phyloP scores from a whole-genome alignment of 2,797 vertebrate genomes.

The Salarias fasciatus region DNA sequence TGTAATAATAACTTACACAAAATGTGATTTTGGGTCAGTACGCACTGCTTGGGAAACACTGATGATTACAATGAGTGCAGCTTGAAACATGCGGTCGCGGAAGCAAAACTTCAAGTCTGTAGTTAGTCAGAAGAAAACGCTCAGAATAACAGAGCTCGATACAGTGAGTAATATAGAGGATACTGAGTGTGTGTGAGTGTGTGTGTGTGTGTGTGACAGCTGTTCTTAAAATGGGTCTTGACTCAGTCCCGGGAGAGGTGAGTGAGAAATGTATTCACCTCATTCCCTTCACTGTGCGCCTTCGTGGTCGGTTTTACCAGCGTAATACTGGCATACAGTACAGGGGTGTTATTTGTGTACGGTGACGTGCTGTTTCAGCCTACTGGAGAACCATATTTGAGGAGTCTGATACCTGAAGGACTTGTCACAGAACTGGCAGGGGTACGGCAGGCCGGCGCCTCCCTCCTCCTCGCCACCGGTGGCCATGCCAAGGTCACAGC shows the following conservation, averaged over 20 bases:
- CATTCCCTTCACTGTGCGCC: slow-evolving; percentile 55
- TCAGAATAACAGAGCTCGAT: not conserved
- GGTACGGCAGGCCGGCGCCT: slow-evolving; percentile 96
- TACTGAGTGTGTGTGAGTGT: slow-evolving; percentile 49
- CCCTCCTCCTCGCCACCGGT: slow-evolving; percentile 95
- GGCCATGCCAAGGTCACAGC: slow-evolving; percentile 94
- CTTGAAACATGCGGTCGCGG: too few species aligned
- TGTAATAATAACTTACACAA: too few species aligned
- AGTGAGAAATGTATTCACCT: slow-evolving; percentile 69
- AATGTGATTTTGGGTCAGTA: too few species aligned
- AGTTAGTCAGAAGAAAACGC: not conserved
- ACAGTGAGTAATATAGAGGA: slow-evolving; percentile 23
- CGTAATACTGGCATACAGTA: slow-evolving; percentile 36
- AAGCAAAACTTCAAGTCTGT: too few species aligned
- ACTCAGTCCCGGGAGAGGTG: slow-evolving; percentile 43
- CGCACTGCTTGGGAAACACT: too few species aligned
- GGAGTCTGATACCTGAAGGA: slow-evolving; percentile 87
- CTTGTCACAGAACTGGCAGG: slow-evolving; percentile 99
- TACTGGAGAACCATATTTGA: too few species aligned
- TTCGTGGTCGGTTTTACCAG: slow-evolving; percentile 50
- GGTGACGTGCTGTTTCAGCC: slow-evolving; percentile 11
- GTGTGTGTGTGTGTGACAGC: slow-evolving; percentile 53
- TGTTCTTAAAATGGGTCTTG: slow-evolving; percentile 67
- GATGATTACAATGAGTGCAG: too few species aligned
- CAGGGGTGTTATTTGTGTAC: slow-evolving; percentile 31